Conservation (phyloP, 2,888 invertebrate species). For the Pammene fasciana region DNA sequence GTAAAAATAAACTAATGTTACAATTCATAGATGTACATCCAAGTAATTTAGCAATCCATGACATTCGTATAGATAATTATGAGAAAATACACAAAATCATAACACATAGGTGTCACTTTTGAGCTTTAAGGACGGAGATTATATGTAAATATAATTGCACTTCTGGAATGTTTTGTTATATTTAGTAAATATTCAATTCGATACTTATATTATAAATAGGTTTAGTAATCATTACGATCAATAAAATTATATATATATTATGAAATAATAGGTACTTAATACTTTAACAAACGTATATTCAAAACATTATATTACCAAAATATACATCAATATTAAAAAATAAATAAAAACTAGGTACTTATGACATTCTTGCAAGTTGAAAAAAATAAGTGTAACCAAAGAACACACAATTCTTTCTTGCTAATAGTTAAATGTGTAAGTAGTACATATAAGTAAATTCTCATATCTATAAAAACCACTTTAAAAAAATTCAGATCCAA, state of each 20-base stretch:
- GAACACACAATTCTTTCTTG: too few relatives aligned
- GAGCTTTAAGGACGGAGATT: constrained; percentile 47
- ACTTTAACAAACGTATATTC: neutral
- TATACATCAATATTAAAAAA: constrained; percentile 4
- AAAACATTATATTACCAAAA: constrained; percentile 8
- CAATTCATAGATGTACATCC: too few relatives aligned
- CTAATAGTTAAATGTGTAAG: too few relatives aligned
- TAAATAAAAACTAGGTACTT: neutral
- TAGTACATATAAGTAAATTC: too few relatives aligned
- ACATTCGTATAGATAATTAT: neutral
- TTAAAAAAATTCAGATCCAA: neutral
- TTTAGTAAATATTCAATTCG: constrained; percentile 28
- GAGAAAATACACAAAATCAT: neutral
- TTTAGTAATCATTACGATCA: neutral
- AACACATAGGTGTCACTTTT: neutral
- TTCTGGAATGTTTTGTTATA: constrained; percentile 49
- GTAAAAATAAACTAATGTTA: too few relatives aligned
- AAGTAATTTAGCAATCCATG: neutral
- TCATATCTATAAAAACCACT: neutral
- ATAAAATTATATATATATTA: constrained; percentile 1
- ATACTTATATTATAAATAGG: constrained; percentile 11
- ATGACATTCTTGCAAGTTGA: neutral
- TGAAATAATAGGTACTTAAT: neutral
- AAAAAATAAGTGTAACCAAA: too few relatives aligned
- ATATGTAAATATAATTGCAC: constrained; percentile 51